phyloP scores from a whole-genome alignment of 2,797 vertebrate genomes.

The Todus mexicanus region DNA sequence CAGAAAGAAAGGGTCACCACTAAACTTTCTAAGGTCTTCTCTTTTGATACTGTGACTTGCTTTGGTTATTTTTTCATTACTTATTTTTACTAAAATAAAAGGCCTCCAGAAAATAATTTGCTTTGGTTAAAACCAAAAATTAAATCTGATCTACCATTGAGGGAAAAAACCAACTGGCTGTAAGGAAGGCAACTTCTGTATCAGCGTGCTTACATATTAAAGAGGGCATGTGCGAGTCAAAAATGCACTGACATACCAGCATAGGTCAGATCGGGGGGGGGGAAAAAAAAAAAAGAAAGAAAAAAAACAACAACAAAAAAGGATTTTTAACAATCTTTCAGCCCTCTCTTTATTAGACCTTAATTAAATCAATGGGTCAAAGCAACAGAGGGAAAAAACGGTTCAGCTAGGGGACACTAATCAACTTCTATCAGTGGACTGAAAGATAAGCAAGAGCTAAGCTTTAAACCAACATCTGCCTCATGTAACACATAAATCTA shows the following conservation, averaged over 20 bases:
- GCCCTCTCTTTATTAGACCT: slow-evolving; percentile 48
- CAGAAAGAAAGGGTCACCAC: slow-evolving; percentile 3
- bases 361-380: slow-evolving; percentile 61
- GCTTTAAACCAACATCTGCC: slow-evolving; percentile 11
- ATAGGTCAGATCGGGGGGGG: neutral
- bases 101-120: slow-evolving; percentile 7
- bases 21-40: slow-evolving; percentile 31
- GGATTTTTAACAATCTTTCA: slow-evolving; percentile 48
- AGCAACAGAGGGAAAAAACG: slow-evolving; percentile 12
- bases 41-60: slow-evolving; percentile 16
- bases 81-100: slow-evolving; percentile 21
- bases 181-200: neutral
- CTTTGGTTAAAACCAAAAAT: slow-evolving; percentile 37
- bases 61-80: slow-evolving; percentile 41
- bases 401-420: slow-evolving; percentile 38
- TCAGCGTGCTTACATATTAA: neutral
- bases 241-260: slow-evolving; percentile 1
- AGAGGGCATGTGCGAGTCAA: neutral
- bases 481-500: neutral
- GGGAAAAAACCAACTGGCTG: neutral
- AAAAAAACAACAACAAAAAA: neutral
- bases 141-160: neutral
- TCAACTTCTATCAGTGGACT: neutral
- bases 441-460: neutral
- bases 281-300: neutral